Base-by-base conservation (phyloP, 2,113 vertebrate genomes). In the Nycticebus coucang region DNA sequence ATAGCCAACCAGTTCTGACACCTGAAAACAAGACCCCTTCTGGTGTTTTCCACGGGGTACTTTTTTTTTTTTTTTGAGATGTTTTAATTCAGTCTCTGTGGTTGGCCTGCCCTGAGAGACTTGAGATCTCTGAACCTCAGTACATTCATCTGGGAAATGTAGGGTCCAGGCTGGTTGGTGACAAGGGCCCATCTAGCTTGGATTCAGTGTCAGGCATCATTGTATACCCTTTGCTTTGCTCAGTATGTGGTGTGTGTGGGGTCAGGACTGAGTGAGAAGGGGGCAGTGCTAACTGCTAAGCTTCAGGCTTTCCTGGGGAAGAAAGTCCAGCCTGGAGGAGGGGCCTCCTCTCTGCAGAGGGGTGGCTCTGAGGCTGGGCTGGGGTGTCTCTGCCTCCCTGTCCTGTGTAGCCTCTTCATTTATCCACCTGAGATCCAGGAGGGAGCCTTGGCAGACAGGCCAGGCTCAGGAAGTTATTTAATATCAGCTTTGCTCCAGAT, bases 401-500 rank as follows among this genome's bases (percentile, higher is more conserved):
- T 35, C 82, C 57, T 21, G 13, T 14, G 55, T 4, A n/a, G 41
- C 82, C 37, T 92, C 84, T 79, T 88, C 19, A 5, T 60, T 22
- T 17, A 10, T 8, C 15, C 75, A 93, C 91, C 95, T 96, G 91
- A 66, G 82, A 87, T 72, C 35, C 91, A 24, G 89, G 93, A 72
- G 86, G 68, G 66, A 75, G 69, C 0, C 1, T 7, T 71, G 93
- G 94, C 93, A 86, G 94, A 35, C 22, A 0, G 13, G 66, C 85
- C 71, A 35, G 75, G 89, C 79, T 69, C 83, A 57, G 96, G 87
- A 71, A 89, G 93, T 87, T 81, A 89, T 72, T 96, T 78, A 91
- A 83, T 89, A 64, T 94, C 97, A 92, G 95, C 93, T 89, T 94
- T 64, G 87, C 89, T 96, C 96, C 95, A 95, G 96, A 96, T 93